Evolutionary conservation across 1,140 invertebrate genomes (phyloP).

Genomic region (Stegodyphus dumicola): DNA sequence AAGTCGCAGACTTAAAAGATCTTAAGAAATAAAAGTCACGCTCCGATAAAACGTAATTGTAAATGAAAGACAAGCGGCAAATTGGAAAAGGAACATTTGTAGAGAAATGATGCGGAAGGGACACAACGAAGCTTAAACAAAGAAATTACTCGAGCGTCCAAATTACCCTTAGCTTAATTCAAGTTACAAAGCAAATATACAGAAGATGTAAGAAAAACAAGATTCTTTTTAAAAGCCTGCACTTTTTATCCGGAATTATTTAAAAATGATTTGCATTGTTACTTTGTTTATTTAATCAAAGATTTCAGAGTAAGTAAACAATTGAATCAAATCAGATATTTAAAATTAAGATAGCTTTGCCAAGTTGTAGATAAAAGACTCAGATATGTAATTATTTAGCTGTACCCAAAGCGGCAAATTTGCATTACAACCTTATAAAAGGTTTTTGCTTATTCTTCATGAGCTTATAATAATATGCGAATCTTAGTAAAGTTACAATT

Average conservation of each 20-base stretch:
- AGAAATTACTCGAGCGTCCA: slow-evolving; percentile 54
- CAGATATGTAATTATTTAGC: too few species aligned
- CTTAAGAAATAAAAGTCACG: slow-evolving; percentile 59
- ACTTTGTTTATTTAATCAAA: neutral
- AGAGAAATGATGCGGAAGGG: slow-evolving; percentile 56
- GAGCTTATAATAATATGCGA: too few species aligned
- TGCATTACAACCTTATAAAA: too few species aligned
- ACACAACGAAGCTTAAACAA: slow-evolving; percentile 60
- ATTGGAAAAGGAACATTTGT: slow-evolving; percentile 58
- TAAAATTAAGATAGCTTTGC: too few species aligned
- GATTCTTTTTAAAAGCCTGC: neutral
- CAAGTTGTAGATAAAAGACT: too few species aligned
- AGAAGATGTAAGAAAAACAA: slow-evolving; percentile 38
- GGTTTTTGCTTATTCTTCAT: too few species aligned
- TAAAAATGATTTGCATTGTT: slow-evolving; percentile 42
- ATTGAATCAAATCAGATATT: neutral
- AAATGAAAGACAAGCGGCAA: slow-evolving; percentile 61
- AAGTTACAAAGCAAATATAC: slow-evolving; percentile 32
- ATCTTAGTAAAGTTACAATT: too few species aligned
- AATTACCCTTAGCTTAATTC: slow-evolving; percentile 57
- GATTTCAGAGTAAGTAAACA: neutral
- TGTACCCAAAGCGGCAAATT: too few species aligned
- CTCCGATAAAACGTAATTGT: slow-evolving; percentile 59
- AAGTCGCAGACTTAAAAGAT: slow-evolving; percentile 53
- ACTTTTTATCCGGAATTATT: slow-evolving; percentile 13